phyloP scores from a whole-genome alignment of 2,888 invertebrate genomes.

The Archips crataeganus region DNA sequence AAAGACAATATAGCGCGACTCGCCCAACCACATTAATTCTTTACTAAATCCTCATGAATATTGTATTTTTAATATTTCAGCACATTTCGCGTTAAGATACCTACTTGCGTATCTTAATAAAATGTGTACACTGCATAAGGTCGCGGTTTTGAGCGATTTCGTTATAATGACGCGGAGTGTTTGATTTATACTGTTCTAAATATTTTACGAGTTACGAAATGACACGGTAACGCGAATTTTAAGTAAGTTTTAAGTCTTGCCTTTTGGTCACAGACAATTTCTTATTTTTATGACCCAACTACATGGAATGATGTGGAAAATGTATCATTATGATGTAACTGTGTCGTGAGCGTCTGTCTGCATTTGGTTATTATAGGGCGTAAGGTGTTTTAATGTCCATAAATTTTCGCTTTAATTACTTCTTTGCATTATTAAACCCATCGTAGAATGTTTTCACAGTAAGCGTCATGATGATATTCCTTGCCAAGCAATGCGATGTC shows the following conservation, averaged over 20 bases:
- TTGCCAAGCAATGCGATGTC: no score
- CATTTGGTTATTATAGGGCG: slow-evolving; percentile 11
- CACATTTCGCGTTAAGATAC: background rate
- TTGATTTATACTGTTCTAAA: slow-evolving; percentile 38
- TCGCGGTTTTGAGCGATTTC: slow-evolving; percentile 41
- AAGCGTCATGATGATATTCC: no score
- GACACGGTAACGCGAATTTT: slow-evolving; percentile 13
- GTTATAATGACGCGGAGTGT: slow-evolving; percentile 28
- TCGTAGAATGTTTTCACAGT: no score
- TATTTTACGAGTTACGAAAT: slow-evolving; percentile 38
- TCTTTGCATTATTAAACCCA: background rate
- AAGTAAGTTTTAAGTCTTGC: slow-evolving; percentile 21
- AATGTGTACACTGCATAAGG: slow-evolving; percentile 23
- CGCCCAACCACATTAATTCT: slow-evolving; percentile 11
- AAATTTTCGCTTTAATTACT: background rate
- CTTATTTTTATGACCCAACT: slow-evolving; percentile 19
- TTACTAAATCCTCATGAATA: slow-evolving; percentile 8
- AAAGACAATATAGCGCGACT: background rate
- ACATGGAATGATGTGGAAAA: slow-evolving; percentile 28
- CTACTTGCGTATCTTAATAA: slow-evolving; percentile 7
- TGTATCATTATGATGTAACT: slow-evolving; percentile 24
- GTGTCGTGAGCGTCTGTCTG: slow-evolving; percentile 16
- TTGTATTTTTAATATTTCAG: background rate
- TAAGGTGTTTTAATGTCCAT: background rate
- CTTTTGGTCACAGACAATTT: slow-evolving; percentile 15